Percentiles rank a stretch among this genome's conserved stretches.
Conservation (phyloP, 2,888 invertebrate genomes). For the Trilocha varians region DNA sequence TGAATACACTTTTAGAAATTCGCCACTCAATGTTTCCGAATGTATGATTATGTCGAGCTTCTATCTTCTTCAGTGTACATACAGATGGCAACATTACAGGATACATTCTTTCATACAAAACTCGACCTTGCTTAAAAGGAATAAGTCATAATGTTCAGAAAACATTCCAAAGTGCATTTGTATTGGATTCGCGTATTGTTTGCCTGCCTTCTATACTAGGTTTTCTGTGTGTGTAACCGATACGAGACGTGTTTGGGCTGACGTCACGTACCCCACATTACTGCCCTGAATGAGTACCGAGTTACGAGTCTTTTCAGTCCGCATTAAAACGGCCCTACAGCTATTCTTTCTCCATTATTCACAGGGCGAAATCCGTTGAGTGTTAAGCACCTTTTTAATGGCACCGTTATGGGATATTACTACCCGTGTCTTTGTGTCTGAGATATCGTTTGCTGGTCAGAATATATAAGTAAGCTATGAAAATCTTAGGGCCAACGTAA, state of each 20-base stretch:
- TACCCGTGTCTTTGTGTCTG: slow-evolving; percentile 42
- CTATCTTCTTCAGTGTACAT: no score
- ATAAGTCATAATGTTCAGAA: no score
- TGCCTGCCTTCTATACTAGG: no score
- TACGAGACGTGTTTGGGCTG: slow-evolving; percentile 6
- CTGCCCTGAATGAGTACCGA: slow-evolving; percentile 42
- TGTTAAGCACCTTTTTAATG: slow-evolving; percentile 51
- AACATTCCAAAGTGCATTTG: no score
- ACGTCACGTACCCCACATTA: slow-evolving; percentile 44
- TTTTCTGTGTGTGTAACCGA: no score
- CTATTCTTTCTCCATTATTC: slow-evolving; percentile 55
- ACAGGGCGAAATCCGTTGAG: slow-evolving; percentile 44
- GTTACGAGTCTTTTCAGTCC: slow-evolving; percentile 50
- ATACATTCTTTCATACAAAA: no score
- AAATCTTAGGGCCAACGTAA: neutral
- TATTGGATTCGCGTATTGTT: no score
- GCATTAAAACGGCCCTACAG: slow-evolving; percentile 43
- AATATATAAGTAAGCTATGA: slow-evolving; percentile 2
- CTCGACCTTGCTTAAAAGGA: no score
- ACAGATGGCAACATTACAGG: no score
- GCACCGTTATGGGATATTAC: slow-evolving; percentile 38
- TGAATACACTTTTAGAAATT: no score
- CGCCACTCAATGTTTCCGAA: no score
- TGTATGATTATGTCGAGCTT: no score
- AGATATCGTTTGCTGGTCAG: slow-evolving; percentile 30